phyloP scores from a whole-genome alignment of 1,140 invertebrate species.

The Nymphalis io region DNA sequence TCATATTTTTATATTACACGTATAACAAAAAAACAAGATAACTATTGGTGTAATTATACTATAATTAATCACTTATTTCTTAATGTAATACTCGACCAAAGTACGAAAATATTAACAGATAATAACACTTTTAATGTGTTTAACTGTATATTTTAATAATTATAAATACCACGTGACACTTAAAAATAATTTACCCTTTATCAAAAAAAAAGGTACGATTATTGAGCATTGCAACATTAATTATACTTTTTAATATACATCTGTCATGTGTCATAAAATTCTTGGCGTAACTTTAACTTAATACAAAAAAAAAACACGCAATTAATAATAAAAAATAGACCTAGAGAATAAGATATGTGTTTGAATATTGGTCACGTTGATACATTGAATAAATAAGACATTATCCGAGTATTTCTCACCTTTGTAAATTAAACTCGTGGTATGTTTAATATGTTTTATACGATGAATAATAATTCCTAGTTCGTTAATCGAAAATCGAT shows the following conservation, averaged over 20 bases:
- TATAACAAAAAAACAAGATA: no score
- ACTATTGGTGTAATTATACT: no score
- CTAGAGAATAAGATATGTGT: no score
- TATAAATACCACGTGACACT: no score
- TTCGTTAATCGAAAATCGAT: background rate
- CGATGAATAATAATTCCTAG: background rate
- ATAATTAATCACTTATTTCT: no score
- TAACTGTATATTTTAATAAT: no score
- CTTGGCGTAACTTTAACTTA: background rate
- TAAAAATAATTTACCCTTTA: no score
- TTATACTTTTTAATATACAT: constrained; percentile 5
- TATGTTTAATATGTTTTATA: constrained; percentile 9
- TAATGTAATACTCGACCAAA: no score
- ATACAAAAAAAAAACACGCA: background rate
- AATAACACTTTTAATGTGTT: background rate
- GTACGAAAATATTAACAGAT: background rate
- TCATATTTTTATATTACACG: no score
- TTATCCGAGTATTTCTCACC: constrained; percentile 2
- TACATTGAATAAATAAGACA: constrained; percentile 17
- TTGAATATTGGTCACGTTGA: no score
- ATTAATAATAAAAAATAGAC: no score
- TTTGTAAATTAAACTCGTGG: constrained; percentile 11
- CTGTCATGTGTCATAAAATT: background rate
- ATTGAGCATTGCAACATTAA: background rate
- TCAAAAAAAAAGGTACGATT: no score